Conservation (phyloP, 2,797 vertebrate genomes). For the Macrochelys suwanniensis region DNA sequence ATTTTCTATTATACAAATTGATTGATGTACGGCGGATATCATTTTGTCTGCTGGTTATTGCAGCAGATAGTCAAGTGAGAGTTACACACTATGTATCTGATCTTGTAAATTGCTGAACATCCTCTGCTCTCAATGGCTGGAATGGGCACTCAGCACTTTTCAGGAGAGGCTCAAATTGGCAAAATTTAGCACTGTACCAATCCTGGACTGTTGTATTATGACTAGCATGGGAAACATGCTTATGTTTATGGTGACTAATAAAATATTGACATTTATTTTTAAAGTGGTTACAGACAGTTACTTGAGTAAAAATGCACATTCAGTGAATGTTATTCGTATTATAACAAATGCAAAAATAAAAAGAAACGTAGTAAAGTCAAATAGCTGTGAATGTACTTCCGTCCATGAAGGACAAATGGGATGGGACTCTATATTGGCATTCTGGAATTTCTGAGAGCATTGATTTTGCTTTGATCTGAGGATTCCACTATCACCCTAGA, state of each 20-base stretch:
- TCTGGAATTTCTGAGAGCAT: background rate
- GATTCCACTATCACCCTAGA: background rate
- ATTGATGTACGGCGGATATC: background rate
- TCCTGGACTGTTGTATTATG: background rate
- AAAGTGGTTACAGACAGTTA: background rate
- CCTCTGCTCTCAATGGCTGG: background rate
- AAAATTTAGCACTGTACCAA: background rate
- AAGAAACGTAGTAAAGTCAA: background rate
- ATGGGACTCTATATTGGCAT: background rate
- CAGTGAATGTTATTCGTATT: background rate
- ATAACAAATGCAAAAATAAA: background rate
- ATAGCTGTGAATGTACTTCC: background rate
- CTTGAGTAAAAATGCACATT: background rate
- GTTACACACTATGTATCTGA: background rate
- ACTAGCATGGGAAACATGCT: background rate
- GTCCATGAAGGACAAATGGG: background rate
- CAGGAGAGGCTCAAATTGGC: background rate
- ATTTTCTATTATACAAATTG: background rate
- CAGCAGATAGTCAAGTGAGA: background rate
- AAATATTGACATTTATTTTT: background rate
- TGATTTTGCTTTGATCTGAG: background rate
- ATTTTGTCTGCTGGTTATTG: slow-evolving; percentile 18
- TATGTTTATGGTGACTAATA: background rate
- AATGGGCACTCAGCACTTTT: background rate
- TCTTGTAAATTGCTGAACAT: background rate